phyloP scores from a whole-genome alignment of 2,888 invertebrate species.

The Campopleginae sp. region DNA sequence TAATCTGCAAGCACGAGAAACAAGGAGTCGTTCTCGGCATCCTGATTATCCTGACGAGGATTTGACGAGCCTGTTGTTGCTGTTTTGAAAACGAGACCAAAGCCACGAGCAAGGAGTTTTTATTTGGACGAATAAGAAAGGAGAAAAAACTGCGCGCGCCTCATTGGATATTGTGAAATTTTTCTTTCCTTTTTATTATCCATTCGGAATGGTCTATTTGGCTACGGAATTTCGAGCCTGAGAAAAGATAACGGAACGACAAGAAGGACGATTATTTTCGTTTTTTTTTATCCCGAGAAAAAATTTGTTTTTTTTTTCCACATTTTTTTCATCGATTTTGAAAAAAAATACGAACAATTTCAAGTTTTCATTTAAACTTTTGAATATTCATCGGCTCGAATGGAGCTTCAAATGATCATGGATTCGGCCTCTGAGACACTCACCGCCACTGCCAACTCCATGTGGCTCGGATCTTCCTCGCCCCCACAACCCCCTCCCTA shows the following conservation, averaged over 20 bases:
- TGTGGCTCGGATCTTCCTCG: slow-evolving; percentile 77
- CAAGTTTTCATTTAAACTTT: neutral
- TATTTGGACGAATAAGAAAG: neutral
- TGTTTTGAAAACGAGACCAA: neutral
- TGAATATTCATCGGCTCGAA: slow-evolving; percentile 64
- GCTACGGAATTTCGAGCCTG: slow-evolving; percentile 13
- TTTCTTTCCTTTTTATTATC: neutral
- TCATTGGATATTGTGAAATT: neutral
- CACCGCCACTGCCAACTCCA: slow-evolving; percentile 73
- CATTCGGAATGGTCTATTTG: slow-evolving; percentile 10
- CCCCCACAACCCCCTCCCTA: slow-evolving; percentile 72
- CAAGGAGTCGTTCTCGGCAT: slow-evolving; percentile 17
- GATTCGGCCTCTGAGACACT: slow-evolving; percentile 79
- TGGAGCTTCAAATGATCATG: slow-evolving; percentile 81
- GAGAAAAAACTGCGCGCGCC: neutral
- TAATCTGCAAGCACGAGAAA: slow-evolving; percentile 29
- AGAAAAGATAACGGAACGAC: slow-evolving; percentile 33
- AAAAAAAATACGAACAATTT: neutral
- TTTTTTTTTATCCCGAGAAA: neutral
- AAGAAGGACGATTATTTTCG: slow-evolving; percentile 1
- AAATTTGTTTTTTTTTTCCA: neutral
- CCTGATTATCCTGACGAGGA: slow-evolving; percentile 17
- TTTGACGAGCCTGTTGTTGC: neutral
- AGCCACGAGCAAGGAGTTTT: slow-evolving; percentile 13
- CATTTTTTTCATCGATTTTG: too few species aligned